Base-by-base conservation (phyloP, 2,888 invertebrate genomes). In the Synanthedon andrenaeformis region DNA sequence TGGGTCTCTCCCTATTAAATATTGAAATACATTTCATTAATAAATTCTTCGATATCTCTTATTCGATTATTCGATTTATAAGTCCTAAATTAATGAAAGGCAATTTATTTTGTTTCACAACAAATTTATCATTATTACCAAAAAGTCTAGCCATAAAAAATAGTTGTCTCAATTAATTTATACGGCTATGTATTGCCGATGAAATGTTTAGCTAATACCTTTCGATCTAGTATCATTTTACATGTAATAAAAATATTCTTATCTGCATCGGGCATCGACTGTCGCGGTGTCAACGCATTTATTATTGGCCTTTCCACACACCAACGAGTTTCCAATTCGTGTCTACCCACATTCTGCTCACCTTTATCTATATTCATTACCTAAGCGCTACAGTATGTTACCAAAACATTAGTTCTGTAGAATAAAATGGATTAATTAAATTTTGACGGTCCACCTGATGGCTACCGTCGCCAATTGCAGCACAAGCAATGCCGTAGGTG, bases 321-420 rank as follows among this genome's bases (percentile, higher is more conserved):
- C 61, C 61, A 72, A 70, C 71, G 64, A 64, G 69, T 71, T 70
- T 67, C 63, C 61, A 58, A 57, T 63, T 63, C 61, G 56, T 70
- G 71, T 72, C 67, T 70, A 69, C 64, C 62, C 67, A 63, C 63
- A 63, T 66, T 67, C 67, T 67, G 65, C 61, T 68, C 65, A 71
- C 70, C 76, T 76, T 74, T 79, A 82, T 82, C 79, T 79, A 76
- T 78, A 80, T 80, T 81, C 79, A 85, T 84, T 85, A 83, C 78
- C 79, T 74, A 79, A 35, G 10, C 6, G 3, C 35, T 35, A 35
- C 35, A 35, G 35, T 35, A 35, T 35, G 35, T 35, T 35, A 35
- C 35, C 35, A 35, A 5, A 23, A 23, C 23, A 5, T 23, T 5
- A 23, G 35, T 35, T 35, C 35, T 3, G 10, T 35, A 23, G 8